Conservation (phyloP, 2,113 vertebrate genomes). For the Oreochromis niloticus region DNA sequence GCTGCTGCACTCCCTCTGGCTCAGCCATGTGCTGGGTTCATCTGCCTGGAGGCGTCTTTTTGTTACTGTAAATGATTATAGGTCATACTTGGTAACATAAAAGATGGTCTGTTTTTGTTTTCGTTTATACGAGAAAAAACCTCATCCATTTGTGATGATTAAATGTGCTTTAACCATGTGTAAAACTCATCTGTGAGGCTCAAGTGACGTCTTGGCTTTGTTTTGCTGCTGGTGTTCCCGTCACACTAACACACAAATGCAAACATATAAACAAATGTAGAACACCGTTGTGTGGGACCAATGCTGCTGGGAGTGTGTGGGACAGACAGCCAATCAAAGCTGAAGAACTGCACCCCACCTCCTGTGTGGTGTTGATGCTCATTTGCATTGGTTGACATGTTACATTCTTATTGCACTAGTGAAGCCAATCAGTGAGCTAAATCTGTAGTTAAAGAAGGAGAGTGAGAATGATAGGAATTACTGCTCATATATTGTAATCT, state of each 20-base stretch:
- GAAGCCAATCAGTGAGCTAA: constrained; percentile 27
- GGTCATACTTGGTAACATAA: neutral
- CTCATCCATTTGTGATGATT: neutral
- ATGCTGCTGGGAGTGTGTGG: constrained; percentile 1
- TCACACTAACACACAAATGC: neutral
- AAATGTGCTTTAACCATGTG: neutral
- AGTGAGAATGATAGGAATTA: neutral
- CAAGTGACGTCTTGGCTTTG: neutral
- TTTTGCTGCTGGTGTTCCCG: neutral
- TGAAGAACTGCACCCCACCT: constrained; percentile 54
- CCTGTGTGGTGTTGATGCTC: neutral
- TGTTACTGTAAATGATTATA: neutral
- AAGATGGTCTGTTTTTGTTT: neutral
- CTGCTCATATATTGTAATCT: neutral
- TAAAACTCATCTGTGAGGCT: neutral
- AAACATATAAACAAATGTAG: neutral
- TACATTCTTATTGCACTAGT: neutral
- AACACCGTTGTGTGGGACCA: neutral
- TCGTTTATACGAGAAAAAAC: neutral
- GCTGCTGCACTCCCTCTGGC: constrained; percentile 34
- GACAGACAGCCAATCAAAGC: constrained; percentile 55
- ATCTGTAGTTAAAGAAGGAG: neutral
- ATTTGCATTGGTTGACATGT: constrained; percentile 42
- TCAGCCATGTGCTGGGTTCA: neutral
- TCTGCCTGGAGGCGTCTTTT: neutral